Evolutionary conservation across 1,140 invertebrate species (phyloP), one percentile per base, ranked within the genome.

Genomic region (Chrysoperla carnea): DNA sequence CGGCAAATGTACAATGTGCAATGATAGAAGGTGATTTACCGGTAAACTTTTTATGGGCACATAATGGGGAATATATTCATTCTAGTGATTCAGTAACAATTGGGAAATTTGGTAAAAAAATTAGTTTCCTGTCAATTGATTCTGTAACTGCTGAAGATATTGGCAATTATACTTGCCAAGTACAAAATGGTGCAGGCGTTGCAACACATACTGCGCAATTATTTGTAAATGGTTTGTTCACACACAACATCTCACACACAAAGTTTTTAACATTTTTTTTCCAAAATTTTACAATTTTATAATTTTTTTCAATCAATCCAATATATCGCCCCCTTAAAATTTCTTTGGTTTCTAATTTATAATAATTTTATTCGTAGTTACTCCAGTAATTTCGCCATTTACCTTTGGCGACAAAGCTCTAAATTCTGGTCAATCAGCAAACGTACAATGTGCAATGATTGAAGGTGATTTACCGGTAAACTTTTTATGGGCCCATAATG

Each of bases 11-110:
- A 35, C 62, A 66, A n/a, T 79, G 76, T 54, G 60, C 69, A 17
- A 61, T 78, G 7, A 62, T 66, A 47, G 76, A 78, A 57, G 79
- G 78, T 23, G 77, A 79, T 59, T 59, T 70, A 41, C 75, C 76
- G 11, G 56, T 78, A 44, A 66, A 65, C 47, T 75, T 76, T 27
- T 62, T 60, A 40, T 77, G 73, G 75, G 67, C 66, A 45, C 72
- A 77, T 47, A 70, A 78, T 52, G 66, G 63, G 42, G 55, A 64
- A 38, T 53, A 57, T n/a, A 43, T 57, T n/a, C 39, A 39, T 6
- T 39, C 42, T 37, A 42, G 38, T 6, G 40, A 51, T 12, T 54
- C 52, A 13, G 41, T 50, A 29, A 37, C 35, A n/a, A 42, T 50
- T 27, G 39, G 39, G 28, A 42, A 45, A 33, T 35, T 49, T 36